Base-by-base conservation (phyloP, 37 sponge, comb jelly and placozoan species). In the Ephydatia muelleri region DNA sequence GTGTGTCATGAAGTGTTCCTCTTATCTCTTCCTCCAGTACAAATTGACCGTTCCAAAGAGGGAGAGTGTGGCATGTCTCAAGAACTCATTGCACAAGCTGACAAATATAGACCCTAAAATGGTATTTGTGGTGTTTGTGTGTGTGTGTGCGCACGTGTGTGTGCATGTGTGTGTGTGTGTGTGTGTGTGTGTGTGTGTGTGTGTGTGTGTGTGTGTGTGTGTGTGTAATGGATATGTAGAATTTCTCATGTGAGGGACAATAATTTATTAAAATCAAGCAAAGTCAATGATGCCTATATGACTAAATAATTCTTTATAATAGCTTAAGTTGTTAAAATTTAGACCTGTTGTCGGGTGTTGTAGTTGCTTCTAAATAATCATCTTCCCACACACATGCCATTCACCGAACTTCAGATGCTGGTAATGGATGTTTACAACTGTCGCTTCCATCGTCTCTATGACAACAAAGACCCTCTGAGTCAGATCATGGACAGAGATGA, bases 401-500 rank as follows among this genome's bases (percentile, higher is more conserved):
- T 12, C 38, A 32, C 22, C 49, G n/a, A 14, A 22, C 30, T 73
- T 22, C 77, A 92, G 88, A 49, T 96, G 86, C 88, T 91, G 29
- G 83, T 91, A 19, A 70, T 91, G 65, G 96, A 96, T 80, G 94
- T 96, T 33, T 96, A 96, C 85, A 85, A 89, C 43, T 57, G 82
- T 67, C 83, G 94, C 38, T 93, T 96, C 84, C 94, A 96, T 75
- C 73, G 88, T 73, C 80, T 96, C 67, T 96, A 89, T 79, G 83
- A 78, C 75, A 72, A 85, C 39, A 82, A 49, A 29, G 96, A 96
- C 6, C 30, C 37, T 19, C 68, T 96, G 35, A 85, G 36, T 25
- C 83, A 72, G 77, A 96, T 96, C 67, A 30, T 88, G 72, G 96
- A 96, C 30, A 73, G 94, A 73, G 95, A 94, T 82, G 91, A 91